phyloP scores from a whole-genome alignment of 2,888 invertebrate species.

The Alentia gelatinosa region DNA sequence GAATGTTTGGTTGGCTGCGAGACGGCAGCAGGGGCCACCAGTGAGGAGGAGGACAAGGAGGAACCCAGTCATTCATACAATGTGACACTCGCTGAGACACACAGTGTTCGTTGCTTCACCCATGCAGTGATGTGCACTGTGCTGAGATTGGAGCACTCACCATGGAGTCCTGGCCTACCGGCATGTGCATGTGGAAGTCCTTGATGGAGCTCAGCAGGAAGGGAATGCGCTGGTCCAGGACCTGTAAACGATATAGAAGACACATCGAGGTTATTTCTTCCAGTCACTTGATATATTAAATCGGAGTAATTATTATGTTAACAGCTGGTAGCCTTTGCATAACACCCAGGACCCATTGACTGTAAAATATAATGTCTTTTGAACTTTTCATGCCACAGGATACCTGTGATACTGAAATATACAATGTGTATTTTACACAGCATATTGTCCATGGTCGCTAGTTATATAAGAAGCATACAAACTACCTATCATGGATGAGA shows the following conservation, averaged over 20 bases:
- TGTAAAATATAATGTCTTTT: too few relatives aligned
- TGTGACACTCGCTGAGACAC: background rate
- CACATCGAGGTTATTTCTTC: background rate
- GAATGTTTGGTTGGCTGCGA: too few relatives aligned
- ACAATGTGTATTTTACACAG: too few relatives aligned
- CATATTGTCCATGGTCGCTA: too few relatives aligned
- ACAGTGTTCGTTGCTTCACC: background rate
- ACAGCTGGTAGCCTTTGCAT: too few relatives aligned
- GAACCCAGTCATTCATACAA: background rate
- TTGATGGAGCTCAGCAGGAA: slow-evolving; percentile 96
- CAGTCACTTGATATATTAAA: background rate
- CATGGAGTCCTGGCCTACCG: slow-evolving; percentile 89
- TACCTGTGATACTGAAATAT: too few relatives aligned
- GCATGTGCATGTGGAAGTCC: slow-evolving; percentile 88
- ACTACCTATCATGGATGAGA: too few relatives aligned
- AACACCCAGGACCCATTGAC: too few relatives aligned
- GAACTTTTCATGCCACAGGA: too few relatives aligned
- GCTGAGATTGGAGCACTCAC: slow-evolving; percentile 76
- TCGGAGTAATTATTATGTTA: background rate
- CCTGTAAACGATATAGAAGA: slow-evolving; percentile 71
- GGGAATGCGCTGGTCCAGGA: slow-evolving; percentile 94
- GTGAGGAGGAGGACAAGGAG: too few relatives aligned
- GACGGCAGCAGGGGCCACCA: too few relatives aligned
- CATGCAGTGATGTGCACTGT: background rate
- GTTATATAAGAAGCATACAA: too few relatives aligned